phyloP scores from a whole-genome alignment of 2,797 vertebrate species.

The Fratercula arctica region DNA sequence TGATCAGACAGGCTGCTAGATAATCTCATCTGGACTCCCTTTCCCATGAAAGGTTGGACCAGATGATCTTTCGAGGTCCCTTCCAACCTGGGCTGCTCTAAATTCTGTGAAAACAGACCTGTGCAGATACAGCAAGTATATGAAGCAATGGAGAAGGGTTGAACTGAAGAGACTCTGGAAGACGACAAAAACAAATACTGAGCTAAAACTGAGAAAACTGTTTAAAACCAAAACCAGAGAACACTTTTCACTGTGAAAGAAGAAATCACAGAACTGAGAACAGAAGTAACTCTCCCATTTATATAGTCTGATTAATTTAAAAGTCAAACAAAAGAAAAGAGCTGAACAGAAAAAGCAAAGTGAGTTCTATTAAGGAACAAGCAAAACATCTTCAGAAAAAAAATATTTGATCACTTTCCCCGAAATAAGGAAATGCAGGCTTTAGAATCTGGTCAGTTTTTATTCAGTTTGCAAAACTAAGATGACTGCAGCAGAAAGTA shows the following conservation, averaged over 20 bases:
- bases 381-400: neutral
- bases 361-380: neutral
- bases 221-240: neutral
- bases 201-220: neutral
- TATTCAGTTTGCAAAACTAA: neutral
- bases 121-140: neutral
- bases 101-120: neutral
- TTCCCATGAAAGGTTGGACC: neutral
- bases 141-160: neutral
- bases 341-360: neutral
- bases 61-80: neutral
- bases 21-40: neutral
- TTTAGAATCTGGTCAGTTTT: neutral
- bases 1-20: rapidly evolving
- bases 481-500: neutral
- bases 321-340: neutral
- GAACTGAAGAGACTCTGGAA: neutral
- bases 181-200: neutral
- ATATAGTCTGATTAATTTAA: neutral
- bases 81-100: neutral
- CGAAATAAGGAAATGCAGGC: neutral
- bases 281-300: neutral
- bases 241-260: neutral
- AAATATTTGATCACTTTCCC: neutral
- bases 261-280: neutral